Evolutionary conservation across 1,140 invertebrate genomes (phyloP).

Genomic region (Zaprionus davidi): DNA sequence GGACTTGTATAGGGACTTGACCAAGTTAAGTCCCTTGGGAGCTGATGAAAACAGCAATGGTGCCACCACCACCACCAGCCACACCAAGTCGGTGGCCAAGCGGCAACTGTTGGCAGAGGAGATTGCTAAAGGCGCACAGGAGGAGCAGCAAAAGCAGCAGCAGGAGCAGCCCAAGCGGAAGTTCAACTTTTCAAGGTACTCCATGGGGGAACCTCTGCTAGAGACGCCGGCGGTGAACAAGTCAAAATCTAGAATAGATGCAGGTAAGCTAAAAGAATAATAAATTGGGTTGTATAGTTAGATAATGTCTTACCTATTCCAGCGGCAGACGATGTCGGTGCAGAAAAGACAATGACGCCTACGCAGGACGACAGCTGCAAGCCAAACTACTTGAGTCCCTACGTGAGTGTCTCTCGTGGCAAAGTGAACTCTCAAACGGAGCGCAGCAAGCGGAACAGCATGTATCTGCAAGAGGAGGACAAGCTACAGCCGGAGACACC

Average conservation of each 20-base stretch:
- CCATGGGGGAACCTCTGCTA: conserved; percentile 16
- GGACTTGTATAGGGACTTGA: conserved; percentile 14
- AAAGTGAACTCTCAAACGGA: conserved; percentile 85
- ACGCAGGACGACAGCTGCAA: conserved; percentile 22
- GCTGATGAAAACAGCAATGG: not conserved
- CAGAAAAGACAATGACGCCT: conserved; percentile 30
- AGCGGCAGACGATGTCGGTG: not conserved
- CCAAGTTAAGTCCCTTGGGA: conserved; percentile 47
- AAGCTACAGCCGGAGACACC: conserved; percentile 19
- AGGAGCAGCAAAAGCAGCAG: conserved; percentile 6
- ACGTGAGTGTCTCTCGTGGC: conserved; percentile 81
- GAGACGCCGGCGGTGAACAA: not conserved
- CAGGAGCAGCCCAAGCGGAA: conserved; percentile 25
- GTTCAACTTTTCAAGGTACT: conserved; percentile 65
- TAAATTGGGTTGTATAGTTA: not conserved
- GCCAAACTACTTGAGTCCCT: conserved; percentile 76
- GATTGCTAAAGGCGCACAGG: not conserved
- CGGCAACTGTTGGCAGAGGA: conserved; percentile 37
- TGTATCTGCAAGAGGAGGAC: conserved; percentile 52
- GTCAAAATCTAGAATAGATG: not conserved
- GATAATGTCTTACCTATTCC: not conserved
- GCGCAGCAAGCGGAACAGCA: conserved; percentile 79
- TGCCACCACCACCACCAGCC: not conserved
- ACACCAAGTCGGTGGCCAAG: conserved; percentile 26
- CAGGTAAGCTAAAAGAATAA: not conserved